A percentile compares a stretch with the other conserved stretches of the same genome.
Conservation (phyloP, 1,140 invertebrate genomes). For the Drosophila tsacasi region DNA sequence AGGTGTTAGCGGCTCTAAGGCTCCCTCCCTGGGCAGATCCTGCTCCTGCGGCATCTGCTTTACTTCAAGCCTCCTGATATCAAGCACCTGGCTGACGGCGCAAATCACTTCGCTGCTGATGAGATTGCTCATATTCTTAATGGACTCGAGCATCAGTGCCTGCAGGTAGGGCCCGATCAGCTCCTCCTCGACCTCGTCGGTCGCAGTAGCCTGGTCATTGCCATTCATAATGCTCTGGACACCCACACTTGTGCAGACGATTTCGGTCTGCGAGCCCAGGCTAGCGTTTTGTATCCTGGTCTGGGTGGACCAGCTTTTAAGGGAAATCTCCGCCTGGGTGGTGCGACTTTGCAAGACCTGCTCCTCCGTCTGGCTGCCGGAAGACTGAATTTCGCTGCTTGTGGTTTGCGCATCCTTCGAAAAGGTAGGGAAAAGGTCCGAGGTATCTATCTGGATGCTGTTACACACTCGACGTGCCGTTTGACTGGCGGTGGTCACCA, state of each 20-base stretch:
- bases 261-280: not conserved
- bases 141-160: constrained; percentile 15
- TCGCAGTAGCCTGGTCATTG: constrained; percentile 15
- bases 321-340: constrained; percentile 2
- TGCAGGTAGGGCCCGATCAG: not conserved
- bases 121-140: constrained; percentile 14
- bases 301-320: not conserved
- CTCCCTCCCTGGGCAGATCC: constrained; percentile 19
- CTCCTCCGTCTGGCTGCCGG: constrained; percentile 24
- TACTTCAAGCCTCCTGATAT: not conserved
- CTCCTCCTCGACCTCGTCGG: constrained; percentile 17
- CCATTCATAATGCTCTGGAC: constrained; percentile 4
- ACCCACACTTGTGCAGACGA: not conserved
- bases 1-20: not conserved
- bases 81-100: constrained; percentile 28
- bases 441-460: constrained; percentile 30
- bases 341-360: not conserved
- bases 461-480: not conserved
- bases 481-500: constrained; percentile 12
- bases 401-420: constrained; percentile 50
- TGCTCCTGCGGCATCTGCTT: not conserved
- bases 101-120: constrained; percentile 20
- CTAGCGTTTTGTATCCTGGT: not conserved
- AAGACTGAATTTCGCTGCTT: not conserved
- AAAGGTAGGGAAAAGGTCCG: constrained; percentile 14